Base-by-base conservation (phyloP, 1,140 invertebrate species). In the Odontomachus brunneus region DNA sequence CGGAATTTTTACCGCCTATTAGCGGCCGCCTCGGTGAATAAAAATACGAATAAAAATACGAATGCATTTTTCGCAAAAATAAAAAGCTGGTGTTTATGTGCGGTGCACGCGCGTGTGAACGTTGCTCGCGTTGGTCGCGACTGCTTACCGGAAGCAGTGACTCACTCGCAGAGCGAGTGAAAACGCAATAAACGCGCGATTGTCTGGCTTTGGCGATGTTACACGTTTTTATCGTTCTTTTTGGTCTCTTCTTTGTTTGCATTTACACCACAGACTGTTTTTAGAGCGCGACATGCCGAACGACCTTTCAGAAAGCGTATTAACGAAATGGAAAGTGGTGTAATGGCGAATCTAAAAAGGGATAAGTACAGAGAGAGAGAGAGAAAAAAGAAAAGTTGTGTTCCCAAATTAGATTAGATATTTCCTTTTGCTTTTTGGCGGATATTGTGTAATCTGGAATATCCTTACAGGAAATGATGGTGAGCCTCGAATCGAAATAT, bases 311-410 rank as follows among this genome's bases (percentile, higher is more conserved):
- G 62, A 57, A 78, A 76, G 48, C 53, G 72, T 67, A 55, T 87
- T 83, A 85, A 63, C 24, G 72, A 86, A 86, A 86, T 62, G 72
- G 81, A 87, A 83, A 87, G 80, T 67, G 60, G 53, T 81, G 72
- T 83, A 82, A 86, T n/a, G 26, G 69, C 22, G 26, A 74, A 78
- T 85, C 51, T 75, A 59, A 48, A 57, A 19, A 63, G 17, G 22
- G 12, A 5, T 14, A 59, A 19, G 14, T 29, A 17, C 15, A 59
- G 44, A 26, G 44, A 17, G 15, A 55, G 44, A 48, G 17, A 59
- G 44, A 26, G 44, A 17, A 19, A 55, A 57, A 48, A 26, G 2
- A 19, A 29, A 9, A 15, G n/a, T 0, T 19, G 29, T 44, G 19
- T 7, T 55, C 2, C 33, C 2, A 55, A 78, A 67, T 3, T 15